A percentile compares a stretch with the other conserved stretches of the same genome.
phyloP scores from a whole-genome alignment of 2,888 invertebrate species.

The Argyra leucocephala region DNA sequence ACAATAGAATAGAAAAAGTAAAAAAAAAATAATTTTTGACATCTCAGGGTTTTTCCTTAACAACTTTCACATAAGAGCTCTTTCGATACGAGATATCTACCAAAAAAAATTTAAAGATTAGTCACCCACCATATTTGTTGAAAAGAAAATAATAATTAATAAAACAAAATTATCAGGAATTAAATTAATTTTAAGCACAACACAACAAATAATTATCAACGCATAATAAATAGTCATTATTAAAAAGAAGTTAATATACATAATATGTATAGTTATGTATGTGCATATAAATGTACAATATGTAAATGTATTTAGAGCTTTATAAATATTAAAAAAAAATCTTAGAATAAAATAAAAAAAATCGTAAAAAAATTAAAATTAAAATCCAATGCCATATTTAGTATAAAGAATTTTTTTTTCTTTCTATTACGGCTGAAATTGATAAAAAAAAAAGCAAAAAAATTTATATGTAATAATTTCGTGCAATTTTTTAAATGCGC shows the following conservation, averaged over 20 bases:
- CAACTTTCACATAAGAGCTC: background rate
- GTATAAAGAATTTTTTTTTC: constrained; percentile 6
- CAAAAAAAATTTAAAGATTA: background rate
- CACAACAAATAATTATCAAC: background rate
- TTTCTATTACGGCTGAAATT: background rate
- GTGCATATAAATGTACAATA: too few species aligned
- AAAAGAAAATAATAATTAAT: background rate
- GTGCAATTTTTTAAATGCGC: constrained; percentile 2
- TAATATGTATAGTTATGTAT: too few species aligned
- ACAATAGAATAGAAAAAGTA: too few species aligned
- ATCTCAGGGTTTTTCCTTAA: background rate
- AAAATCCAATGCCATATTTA: background rate
- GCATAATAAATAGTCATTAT: background rate
- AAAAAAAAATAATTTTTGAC: background rate
- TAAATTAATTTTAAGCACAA: background rate
- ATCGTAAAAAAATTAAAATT: too few species aligned
- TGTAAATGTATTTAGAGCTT: background rate
- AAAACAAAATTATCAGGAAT: background rate
- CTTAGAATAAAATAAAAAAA: background rate
- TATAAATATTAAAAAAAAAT: background rate
- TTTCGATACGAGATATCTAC: background rate
- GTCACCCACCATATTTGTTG: constrained; percentile 2
- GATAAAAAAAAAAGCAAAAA: background rate
- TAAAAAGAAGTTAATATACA: background rate
- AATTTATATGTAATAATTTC: background rate